Evolutionary conservation across 1,140 invertebrate species (phyloP).

Genomic region (Sarcophaga peregrina): DNA sequence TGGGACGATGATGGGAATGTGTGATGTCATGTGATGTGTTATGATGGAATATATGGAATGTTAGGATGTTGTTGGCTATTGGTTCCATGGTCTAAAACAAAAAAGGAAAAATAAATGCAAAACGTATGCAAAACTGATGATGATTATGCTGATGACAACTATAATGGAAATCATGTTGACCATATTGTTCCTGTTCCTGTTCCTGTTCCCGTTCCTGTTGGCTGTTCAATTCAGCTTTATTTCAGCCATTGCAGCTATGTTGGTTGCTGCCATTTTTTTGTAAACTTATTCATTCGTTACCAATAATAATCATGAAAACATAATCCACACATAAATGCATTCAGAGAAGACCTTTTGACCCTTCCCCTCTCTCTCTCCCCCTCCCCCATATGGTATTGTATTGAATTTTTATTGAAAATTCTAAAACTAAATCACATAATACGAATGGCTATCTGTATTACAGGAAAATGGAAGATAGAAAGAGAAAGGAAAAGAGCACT

Average conservation of each 20-base stretch:
- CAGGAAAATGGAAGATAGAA: neutral
- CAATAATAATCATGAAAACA: neutral
- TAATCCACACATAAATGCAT: neutral
- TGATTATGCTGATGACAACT: constrained; percentile 12
- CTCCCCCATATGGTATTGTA: neutral
- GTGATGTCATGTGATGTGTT: too few species aligned
- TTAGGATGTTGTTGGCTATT: too few species aligned
- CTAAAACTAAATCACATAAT: neutral
- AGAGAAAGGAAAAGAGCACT: neutral
- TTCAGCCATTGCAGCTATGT: neutral
- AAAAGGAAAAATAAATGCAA: neutral
- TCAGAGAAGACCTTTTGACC: neutral
- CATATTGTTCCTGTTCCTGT: neutral
- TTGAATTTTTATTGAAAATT: constrained; percentile 16
- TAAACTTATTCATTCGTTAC: neutral
- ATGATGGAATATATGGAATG: too few species aligned
- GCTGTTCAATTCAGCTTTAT: neutral
- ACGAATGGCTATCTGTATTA: too few species aligned
- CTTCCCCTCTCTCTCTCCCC: too few species aligned
- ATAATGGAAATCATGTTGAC: neutral
- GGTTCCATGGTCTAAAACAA: too few species aligned
- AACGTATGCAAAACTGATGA: neutral
- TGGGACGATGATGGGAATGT: too few species aligned
- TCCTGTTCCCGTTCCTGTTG: neutral
- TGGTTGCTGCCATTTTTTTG: neutral